Base-by-base conservation (phyloP, 2,888 invertebrate species). In the Adelognathus sp. region DNA sequence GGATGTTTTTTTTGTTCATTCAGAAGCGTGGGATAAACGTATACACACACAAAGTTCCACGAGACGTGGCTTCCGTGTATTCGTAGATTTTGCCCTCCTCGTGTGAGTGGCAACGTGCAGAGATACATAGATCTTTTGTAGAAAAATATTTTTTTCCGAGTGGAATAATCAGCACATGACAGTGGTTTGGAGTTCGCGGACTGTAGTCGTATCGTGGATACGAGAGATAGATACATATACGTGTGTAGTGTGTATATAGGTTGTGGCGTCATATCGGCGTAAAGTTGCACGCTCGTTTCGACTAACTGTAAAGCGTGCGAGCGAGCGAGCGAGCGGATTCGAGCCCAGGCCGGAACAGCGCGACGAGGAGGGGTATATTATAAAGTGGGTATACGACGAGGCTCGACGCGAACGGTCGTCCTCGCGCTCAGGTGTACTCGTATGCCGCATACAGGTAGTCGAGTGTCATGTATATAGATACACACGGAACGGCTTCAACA, bases 221-320 rank as follows among this genome's bases (percentile, higher is more conserved):
- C 63, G 2, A 14, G 3, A 63, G 18, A 0, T 41, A 14, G 5
- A n/a, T 61, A 1, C 46, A n/a, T 58, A 18, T 24, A 58, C 3
- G 5, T 60, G 16, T n/a, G 60, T 46, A n/a, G n/a, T 39, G 46
- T 44, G 41, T 67, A 39, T 44, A 44, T 54, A 69, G 52, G 54
- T 41, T 60, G 79, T 85, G 85, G 84, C 87, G 86, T 81, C 86
- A 86, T 76, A 76, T 84, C 85, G 85, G 83, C 83, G 79, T 83
- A 83, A 86, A 84, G 82, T 82, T 84, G 80, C 84, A 83, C 82
- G 81, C 84, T 78, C 76, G 78, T 78, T 81, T 84, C 84, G 85
- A 82, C 81, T 88, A 88, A 88, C 88, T 88, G 88, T 88, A 88
- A 84, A 82, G 80, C 56, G 76, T 56, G 79, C 82, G 82, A 76